phyloP scores from a whole-genome alignment of 1,140 invertebrate genomes.

The Nasonia vitripennis region DNA sequence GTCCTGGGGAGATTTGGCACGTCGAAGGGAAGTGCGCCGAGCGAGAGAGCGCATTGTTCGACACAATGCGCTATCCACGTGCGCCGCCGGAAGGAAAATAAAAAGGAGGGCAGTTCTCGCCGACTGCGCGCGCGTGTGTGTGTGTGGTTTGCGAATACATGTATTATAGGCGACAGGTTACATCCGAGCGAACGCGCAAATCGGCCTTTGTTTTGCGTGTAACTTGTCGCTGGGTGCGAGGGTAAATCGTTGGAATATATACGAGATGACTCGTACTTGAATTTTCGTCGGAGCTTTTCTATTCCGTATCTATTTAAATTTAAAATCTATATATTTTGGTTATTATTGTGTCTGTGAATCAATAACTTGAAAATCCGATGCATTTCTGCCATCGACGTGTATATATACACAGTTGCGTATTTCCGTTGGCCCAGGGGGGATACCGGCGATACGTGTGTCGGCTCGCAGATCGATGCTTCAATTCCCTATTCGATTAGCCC shows the following conservation, averaged over 20 bases:
- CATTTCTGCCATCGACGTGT: neutral
- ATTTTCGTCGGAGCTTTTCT: too few relatives aligned
- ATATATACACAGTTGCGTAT: too few relatives aligned
- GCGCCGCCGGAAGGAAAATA: slow-evolving; percentile 12
- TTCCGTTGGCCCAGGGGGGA: neutral
- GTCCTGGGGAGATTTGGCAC: neutral
- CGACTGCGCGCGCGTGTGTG: neutral
- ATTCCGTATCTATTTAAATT: too few relatives aligned
- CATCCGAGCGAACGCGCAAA: neutral
- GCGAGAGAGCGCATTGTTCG: slow-evolving; percentile 57
- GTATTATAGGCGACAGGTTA: neutral
- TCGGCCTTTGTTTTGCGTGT: neutral
- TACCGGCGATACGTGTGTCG: neutral
- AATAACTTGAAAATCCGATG: neutral
- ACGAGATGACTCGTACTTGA: neutral
- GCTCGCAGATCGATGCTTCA: slow-evolving; percentile 1
- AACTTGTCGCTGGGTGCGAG: too few relatives aligned
- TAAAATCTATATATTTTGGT: too few relatives aligned
- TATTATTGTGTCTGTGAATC: too few relatives aligned
- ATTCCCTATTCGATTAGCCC: slow-evolving; percentile 1
- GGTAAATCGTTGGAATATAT: neutral
- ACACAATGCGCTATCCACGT: slow-evolving; percentile 54
- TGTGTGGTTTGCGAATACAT: too few relatives aligned
- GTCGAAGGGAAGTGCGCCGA: neutral
- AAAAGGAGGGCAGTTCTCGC: neutral